Conservation (phyloP, 1,140 invertebrate genomes). For the Lasioglossum baleicum region DNA sequence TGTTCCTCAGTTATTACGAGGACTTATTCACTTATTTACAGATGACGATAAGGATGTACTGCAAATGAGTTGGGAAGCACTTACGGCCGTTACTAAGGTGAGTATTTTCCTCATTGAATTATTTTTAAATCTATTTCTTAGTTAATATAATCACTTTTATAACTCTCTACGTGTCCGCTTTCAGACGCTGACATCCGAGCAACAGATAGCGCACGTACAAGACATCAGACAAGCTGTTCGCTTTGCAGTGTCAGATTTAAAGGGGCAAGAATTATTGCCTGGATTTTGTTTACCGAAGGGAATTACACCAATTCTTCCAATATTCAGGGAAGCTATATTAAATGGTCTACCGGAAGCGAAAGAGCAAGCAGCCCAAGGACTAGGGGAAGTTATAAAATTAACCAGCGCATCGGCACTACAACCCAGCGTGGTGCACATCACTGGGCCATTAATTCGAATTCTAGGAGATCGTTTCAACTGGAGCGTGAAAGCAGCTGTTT, state of each 20-base stretch:
- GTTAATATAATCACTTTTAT: background rate
- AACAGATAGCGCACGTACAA: slow-evolving; percentile 90
- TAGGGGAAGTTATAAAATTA: slow-evolving; percentile 94
- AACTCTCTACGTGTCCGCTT: slow-evolving; percentile 23
- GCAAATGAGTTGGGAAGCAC: slow-evolving; percentile 92
- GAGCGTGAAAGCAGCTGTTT: slow-evolving; percentile 96
- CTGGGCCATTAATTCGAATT: slow-evolving; percentile 97
- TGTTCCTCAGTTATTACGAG: slow-evolving; percentile 92
- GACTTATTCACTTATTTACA: slow-evolving; percentile 92
- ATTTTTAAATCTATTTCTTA: background rate
- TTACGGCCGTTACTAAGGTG: slow-evolving; percentile 93
- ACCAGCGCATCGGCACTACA: slow-evolving; percentile 93
- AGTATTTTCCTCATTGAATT: background rate
- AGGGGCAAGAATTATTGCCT: slow-evolving; percentile 89
- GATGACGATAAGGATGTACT: slow-evolving; percentile 90
- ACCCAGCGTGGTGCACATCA: slow-evolving; percentile 97
- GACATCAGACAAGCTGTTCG: slow-evolving; percentile 95
- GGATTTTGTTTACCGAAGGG: slow-evolving; percentile 98
- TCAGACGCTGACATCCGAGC: slow-evolving; percentile 88
- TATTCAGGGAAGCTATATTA: slow-evolving; percentile 97
- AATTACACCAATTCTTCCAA: slow-evolving; percentile 94
- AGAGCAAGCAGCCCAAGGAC: slow-evolving; percentile 95
- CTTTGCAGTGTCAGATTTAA: slow-evolving; percentile 93
- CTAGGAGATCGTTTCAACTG: slow-evolving; percentile 96
- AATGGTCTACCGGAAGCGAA: slow-evolving; percentile 97